Evolutionary conservation across 2,888 invertebrate species (phyloP).

Genomic region (Sminthurides aquaticus): DNA sequence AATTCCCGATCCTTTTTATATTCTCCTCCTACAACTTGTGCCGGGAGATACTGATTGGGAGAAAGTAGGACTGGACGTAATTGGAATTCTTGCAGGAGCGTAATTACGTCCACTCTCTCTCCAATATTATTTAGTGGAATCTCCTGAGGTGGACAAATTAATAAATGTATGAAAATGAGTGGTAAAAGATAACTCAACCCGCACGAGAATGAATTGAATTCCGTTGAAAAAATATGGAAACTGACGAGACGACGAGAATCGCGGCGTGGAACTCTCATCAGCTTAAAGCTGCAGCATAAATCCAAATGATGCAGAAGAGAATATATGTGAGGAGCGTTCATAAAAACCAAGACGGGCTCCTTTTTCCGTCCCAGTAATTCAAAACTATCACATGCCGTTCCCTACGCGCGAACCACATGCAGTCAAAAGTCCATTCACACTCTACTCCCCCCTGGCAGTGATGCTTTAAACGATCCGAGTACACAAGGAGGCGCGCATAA

Average conservation of each 20-base stretch:
- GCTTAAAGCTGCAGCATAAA: not conserved
- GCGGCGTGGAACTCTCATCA: conserved; percentile 5
- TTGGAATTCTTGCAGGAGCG: not conserved
- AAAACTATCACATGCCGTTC: not conserved
- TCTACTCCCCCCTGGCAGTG: too few relatives aligned
- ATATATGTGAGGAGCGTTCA: too few relatives aligned
- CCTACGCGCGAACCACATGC: not conserved
- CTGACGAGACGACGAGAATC: not conserved
- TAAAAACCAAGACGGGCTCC: too few relatives aligned
- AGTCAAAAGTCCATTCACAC: not conserved
- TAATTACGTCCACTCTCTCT: not conserved
- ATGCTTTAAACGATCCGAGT: not conserved
- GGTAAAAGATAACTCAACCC: too few relatives aligned
- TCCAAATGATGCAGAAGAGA: not conserved
- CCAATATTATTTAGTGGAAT: too few relatives aligned
- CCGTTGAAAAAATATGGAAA: conserved; percentile 6
- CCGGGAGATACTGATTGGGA: too few relatives aligned
- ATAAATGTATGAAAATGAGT: not conserved
- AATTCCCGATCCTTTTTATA: too few relatives aligned
- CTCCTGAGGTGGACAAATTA: not conserved
- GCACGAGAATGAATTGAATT: conserved; percentile 6
- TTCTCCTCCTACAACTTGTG: too few relatives aligned
- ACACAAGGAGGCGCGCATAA: not conserved
- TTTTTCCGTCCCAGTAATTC: not conserved
- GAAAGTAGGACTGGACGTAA: too few relatives aligned